These are phyloP conservation scores for Atethmia centrago DNA, from an alignment of 2,888 invertebrate genomes.

Conservation along the genomic window DNA sequence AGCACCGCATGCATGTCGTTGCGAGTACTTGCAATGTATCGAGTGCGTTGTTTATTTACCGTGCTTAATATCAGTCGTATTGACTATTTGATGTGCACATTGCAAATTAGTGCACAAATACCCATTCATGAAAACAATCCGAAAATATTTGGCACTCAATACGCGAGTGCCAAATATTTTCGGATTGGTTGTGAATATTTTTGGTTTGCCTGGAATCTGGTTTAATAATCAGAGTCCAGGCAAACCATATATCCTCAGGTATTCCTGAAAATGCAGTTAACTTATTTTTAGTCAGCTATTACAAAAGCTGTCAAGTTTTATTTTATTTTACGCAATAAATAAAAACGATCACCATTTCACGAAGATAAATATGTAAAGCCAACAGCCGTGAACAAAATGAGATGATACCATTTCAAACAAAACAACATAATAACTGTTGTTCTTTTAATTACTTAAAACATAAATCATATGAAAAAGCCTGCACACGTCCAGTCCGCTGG, in stretches of 20 bases:
- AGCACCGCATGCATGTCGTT: constrained; percentile 17
- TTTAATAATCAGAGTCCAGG: not conserved
- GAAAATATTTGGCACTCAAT: too few species aligned
- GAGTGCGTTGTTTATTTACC: not conserved
- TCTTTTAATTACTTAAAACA: constrained; percentile 35
- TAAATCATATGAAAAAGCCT: constrained; percentile 34
- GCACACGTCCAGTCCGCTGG: constrained; percentile 2
- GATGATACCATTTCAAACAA: constrained; percentile 17
- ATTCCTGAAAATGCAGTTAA: not conserved
- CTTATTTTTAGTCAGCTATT: not conserved
- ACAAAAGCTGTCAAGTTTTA: not conserved
- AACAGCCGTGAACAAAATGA: constrained; percentile 16
- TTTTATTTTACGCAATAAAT: not conserved
- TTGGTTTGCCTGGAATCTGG: too few species aligned
- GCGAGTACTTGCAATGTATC: not conserved
- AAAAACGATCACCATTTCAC: not conserved
- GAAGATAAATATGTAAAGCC: not conserved
- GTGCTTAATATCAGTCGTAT: not conserved
- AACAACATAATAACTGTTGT: constrained; percentile 20
- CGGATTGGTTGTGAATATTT: too few species aligned
- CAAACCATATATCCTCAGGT: too few species aligned
- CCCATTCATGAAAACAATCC: not conserved
- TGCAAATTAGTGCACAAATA: not conserved
- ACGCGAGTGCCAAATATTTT: too few species aligned
- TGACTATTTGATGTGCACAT: too few species aligned